Conservation (phyloP, 2,113 vertebrate genomes). For the Ornithorhynchus anatinus region DNA sequence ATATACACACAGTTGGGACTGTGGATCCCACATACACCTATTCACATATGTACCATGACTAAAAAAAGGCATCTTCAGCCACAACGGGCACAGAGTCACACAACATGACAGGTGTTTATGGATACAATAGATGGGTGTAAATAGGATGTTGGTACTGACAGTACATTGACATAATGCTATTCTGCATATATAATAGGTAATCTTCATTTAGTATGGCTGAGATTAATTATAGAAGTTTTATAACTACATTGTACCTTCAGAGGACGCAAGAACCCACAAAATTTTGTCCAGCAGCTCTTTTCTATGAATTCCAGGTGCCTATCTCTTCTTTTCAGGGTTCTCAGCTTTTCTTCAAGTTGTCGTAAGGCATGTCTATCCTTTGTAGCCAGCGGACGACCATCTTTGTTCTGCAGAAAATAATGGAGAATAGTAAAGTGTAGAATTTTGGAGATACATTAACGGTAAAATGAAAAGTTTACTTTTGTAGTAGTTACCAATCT, state of each 20-base stretch:
- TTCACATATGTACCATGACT: too few relatives aligned
- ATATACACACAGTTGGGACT: too few relatives aligned
- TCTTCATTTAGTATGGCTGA: too few relatives aligned
- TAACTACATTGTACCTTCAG: slow-evolving; percentile 84
- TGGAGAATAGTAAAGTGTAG: slow-evolving; percentile 6
- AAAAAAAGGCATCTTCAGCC: too few relatives aligned
- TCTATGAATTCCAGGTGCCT: slow-evolving; percentile 90
- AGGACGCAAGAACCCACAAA: slow-evolving; percentile 86
- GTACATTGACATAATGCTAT: too few relatives aligned
- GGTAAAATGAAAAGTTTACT: not conserved
- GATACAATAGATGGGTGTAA: too few relatives aligned
- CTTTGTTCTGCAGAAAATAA: slow-evolving; percentile 79
- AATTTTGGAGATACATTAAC: not conserved
- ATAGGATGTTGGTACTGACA: too few relatives aligned
- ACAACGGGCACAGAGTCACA: too few relatives aligned
- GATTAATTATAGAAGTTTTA: too few relatives aligned
- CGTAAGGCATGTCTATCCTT: slow-evolving; percentile 84
- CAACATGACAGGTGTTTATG: too few relatives aligned
- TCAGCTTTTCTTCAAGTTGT: slow-evolving; percentile 86
- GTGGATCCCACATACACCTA: too few relatives aligned
- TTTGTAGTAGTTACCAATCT: not conserved
- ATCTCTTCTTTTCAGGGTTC: slow-evolving; percentile 82
- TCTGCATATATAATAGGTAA: too few relatives aligned
- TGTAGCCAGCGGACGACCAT: slow-evolving; percentile 89
- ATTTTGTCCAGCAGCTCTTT: slow-evolving; percentile 91